Evolutionary conservation across 2,797 vertebrate species (phyloP).

Genomic region (Hippopotamyrus pictus): DNA sequence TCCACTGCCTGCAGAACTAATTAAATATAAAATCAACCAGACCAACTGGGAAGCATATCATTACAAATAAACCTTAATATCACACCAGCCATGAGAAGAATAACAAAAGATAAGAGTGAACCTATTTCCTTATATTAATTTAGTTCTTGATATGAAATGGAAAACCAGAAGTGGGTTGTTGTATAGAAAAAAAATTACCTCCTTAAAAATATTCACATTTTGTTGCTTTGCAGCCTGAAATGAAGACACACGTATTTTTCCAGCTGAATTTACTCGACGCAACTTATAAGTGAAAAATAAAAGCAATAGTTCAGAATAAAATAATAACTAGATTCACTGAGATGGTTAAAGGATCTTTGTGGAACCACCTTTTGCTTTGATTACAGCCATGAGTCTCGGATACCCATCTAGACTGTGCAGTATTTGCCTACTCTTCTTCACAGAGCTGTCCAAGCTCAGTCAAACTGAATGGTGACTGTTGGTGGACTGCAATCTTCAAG

Average conservation of each 20-base stretch:
- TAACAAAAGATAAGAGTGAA: neutral
- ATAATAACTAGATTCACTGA: neutral
- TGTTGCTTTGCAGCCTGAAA: neutral
- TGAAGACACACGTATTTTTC: neutral
- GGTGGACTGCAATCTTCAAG: neutral
- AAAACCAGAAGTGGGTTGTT: neutral
- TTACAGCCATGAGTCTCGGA: neutral
- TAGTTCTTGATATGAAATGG: neutral
- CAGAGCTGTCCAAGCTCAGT: neutral
- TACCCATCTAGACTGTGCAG: neutral
- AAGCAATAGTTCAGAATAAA: neutral
- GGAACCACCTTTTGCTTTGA: neutral
- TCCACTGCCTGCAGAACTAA: neutral
- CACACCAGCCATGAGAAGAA: neutral
- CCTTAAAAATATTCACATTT: neutral
- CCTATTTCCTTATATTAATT: neutral
- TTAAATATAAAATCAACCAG: slow-evolving; percentile 1
- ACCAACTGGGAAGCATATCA: neutral
- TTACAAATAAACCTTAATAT: neutral
- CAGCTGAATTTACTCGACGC: neutral
- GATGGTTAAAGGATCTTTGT: neutral
- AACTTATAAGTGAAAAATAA: neutral
- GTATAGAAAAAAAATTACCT: neutral
- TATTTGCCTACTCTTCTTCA: neutral
- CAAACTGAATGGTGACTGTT: neutral